These are phyloP conservation scores for Kryphioiulus occultus DNA, from an alignment of 2,888 invertebrate species.

Conservation along the genomic window DNA sequence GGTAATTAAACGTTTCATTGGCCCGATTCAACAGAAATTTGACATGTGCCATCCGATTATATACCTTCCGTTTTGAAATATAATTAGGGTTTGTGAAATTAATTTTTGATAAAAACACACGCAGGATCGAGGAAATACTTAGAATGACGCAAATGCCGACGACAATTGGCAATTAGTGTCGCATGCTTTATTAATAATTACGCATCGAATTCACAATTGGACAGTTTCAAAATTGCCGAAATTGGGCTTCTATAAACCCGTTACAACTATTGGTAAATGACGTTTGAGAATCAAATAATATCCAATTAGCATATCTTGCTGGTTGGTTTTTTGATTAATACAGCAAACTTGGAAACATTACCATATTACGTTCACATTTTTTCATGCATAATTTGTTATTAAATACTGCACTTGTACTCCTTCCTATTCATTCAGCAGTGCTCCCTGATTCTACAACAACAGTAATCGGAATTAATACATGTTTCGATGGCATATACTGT, in stretches of 20 bases:
- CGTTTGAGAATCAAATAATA: background rate
- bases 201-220: background rate
- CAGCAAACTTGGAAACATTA: too few relatives aligned
- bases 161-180: background rate
- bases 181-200: background rate
- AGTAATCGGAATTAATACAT: too few relatives aligned
- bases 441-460: too few relatives aligned
- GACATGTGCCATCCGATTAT: background rate
- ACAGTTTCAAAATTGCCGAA: background rate
- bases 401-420: too few relatives aligned
- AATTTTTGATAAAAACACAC: background rate
- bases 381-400: too few relatives aligned
- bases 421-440: too few relatives aligned
- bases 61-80: background rate
- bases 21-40: background rate
- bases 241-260: too few relatives aligned
- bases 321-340: too few relatives aligned
- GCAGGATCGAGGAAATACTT: background rate
- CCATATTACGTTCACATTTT: too few relatives aligned
- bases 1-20: background rate
- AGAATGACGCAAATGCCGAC: background rate
- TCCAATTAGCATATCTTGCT: too few relatives aligned
- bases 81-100: background rate
- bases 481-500: background rate
- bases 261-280: too few relatives aligned